These are phyloP conservation scores for Apodemus sylvaticus DNA, from an alignment of 2,113 vertebrate genomes.

Conservation along the genomic window DNA sequence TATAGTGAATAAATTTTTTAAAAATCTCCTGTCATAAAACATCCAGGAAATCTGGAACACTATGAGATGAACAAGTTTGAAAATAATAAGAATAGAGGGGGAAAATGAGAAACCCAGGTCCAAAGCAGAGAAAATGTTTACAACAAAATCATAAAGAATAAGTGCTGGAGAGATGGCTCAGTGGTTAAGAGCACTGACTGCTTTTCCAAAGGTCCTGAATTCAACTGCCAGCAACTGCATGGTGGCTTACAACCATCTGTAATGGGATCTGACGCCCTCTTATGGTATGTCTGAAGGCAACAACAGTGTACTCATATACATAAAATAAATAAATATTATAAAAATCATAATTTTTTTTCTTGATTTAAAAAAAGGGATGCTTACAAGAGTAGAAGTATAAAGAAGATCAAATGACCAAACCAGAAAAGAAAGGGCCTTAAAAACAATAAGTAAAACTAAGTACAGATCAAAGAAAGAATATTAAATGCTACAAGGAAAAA, in stretches of 20 bases:
- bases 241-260: no score
- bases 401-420: background rate
- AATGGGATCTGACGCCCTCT: no score
- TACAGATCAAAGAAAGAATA: background rate
- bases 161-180: no score
- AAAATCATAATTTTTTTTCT: no score
- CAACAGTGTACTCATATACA: no score
- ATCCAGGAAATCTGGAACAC: background rate
- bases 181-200: no score
- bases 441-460: background rate
- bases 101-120: background rate
- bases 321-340: no score
- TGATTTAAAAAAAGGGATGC: background rate
- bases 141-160: background rate
- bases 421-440: background rate
- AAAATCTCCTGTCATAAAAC: no score
- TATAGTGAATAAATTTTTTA: no score
- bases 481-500: background rate
- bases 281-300: no score
- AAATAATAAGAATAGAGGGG: background rate
- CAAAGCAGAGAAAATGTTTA: background rate
- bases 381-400: background rate
- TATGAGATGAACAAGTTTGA: background rate
- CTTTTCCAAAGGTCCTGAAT: no score
- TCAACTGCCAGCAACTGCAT: no score